phyloP scores from a whole-genome alignment of 2,888 invertebrate genomes.

The Perdita meconis region DNA sequence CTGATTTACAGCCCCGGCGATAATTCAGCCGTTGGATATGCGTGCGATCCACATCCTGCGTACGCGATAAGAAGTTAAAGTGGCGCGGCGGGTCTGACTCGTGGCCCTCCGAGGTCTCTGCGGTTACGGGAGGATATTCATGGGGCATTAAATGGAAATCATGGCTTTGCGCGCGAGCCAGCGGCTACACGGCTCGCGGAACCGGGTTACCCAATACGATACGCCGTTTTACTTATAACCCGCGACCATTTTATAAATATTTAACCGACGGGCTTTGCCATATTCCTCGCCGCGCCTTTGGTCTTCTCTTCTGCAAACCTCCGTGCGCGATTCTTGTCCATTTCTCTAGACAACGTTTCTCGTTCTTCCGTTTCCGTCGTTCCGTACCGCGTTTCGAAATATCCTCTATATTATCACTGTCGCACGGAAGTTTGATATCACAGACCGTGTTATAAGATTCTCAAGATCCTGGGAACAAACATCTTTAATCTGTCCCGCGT shows the following conservation, averaged over 20 bases:
- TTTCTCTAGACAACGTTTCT: conserved; percentile 2
- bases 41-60: conserved; percentile 11
- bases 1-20: conserved; percentile 9
- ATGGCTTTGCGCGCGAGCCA: conserved; percentile 68
- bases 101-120: conserved; percentile 20
- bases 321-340: conserved; percentile 9
- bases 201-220: conserved; percentile 62
- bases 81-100: background rate
- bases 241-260: conserved; percentile 77
- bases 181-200: conserved; percentile 47
- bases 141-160: conserved; percentile 77
- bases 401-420: background rate
- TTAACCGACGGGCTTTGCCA: conserved; percentile 66
- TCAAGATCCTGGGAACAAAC: background rate
- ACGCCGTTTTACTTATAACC: conserved; percentile 72
- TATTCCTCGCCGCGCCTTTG: conserved; percentile 34
- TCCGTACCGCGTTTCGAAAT: background rate
- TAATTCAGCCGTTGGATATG: conserved; percentile 8
- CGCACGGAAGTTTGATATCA: background rate
- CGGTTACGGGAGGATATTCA: conserved; percentile 67
- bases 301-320: background rate
- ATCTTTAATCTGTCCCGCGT: background rate
- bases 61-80: conserved; percentile 14
- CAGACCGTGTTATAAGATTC: background rate
- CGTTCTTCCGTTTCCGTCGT: background rate